Evolutionary conservation across 1,140 invertebrate genomes (phyloP).

Genomic region (Eufriesea mexicana): DNA sequence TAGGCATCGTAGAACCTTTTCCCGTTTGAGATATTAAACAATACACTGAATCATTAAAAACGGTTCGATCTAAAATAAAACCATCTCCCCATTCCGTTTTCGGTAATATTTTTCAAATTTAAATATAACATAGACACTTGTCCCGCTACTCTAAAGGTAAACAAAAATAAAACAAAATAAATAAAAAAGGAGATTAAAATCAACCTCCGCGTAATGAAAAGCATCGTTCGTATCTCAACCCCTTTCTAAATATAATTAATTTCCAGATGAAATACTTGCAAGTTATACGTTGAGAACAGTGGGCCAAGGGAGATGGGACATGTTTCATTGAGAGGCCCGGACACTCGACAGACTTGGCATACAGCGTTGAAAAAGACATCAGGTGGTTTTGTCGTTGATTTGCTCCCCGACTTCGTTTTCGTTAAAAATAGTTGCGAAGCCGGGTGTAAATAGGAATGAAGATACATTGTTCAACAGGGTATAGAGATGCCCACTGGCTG

Average conservation of each 20-base stretch:
- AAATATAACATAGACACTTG: too few species aligned
- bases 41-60: neutral
- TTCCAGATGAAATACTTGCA: neutral
- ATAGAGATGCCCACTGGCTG: neutral
- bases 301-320: too few species aligned
- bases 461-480: conserved; percentile 37
- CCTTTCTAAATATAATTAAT: too few species aligned
- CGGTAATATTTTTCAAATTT: too few species aligned
- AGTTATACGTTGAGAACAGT: too few species aligned
- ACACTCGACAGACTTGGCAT: neutral
- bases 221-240: too few species aligned
- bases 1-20: neutral
- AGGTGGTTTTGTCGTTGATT: neutral
- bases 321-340: neutral
- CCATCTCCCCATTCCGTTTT: neutral
- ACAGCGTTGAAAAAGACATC: too few species aligned
- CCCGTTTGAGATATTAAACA: neutral
- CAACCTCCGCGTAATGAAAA: too few species aligned
- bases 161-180: too few species aligned
- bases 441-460: conserved; percentile 25
- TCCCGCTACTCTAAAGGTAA: too few species aligned
- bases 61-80: neutral
- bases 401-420: neutral
- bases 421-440: conserved; percentile 38
- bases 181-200: too few species aligned